phyloP scores from a whole-genome alignment of 2,113 vertebrate species.

The Capreolus pygargus region DNA sequence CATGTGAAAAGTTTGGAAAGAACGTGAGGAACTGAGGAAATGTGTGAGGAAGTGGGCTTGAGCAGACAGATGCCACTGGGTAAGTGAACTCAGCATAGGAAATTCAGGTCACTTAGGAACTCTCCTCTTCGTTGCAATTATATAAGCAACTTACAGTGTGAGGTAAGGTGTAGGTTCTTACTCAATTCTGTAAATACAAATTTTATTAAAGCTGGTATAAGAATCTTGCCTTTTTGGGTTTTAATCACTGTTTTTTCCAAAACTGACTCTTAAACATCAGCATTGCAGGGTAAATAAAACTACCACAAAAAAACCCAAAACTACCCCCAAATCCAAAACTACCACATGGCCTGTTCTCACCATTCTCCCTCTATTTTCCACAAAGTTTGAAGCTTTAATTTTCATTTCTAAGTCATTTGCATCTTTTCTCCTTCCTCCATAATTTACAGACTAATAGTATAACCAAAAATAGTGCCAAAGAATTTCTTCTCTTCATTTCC shows the following conservation, averaged over 20 bases:
- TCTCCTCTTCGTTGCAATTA: not conserved
- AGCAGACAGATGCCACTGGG: not conserved
- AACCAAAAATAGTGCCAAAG: constrained; percentile 10
- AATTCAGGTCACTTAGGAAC: not conserved
- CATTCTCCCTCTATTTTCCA: not conserved
- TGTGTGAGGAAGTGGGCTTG: not conserved
- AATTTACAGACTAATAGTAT: not conserved
- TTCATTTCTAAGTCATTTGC: constrained; percentile 9
- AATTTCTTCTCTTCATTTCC: constrained; percentile 19
- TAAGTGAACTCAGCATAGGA: not conserved
- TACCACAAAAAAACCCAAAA: not conserved
- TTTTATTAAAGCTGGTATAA: not conserved
- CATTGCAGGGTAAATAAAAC: not conserved
- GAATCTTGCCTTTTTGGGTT: not conserved
- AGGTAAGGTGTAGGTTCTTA: not conserved
- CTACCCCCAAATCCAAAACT: not conserved
- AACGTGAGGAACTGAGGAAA: not conserved
- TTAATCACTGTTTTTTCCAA: not conserved
- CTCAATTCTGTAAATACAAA: not conserved
- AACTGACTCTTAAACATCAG: not conserved
- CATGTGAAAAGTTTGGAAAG: not conserved
- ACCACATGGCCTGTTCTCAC: not conserved
- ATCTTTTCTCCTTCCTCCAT: not conserved
- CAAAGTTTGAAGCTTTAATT: constrained; percentile 8
- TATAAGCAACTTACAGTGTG: not conserved